Conservation (phyloP, 2,888 invertebrate genomes). For the Drosophila stalkeri region DNA sequence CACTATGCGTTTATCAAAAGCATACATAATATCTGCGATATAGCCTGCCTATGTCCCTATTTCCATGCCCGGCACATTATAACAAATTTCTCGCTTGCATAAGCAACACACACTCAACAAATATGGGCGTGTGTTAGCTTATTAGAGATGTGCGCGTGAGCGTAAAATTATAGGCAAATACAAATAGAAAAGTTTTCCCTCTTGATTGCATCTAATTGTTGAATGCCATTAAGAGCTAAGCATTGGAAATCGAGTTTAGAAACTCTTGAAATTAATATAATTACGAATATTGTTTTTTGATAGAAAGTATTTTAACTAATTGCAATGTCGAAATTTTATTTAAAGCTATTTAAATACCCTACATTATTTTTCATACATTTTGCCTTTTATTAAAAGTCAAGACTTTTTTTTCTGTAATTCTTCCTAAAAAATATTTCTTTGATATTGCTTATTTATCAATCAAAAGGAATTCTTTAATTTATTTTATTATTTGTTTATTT, state of each 20-base stretch:
- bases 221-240: not conserved
- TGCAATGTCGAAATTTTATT: no score
- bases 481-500: not conserved
- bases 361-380: not conserved
- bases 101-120: constrained; percentile 70
- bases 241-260: not conserved
- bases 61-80: constrained; percentile 66
- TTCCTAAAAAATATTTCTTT: no score
- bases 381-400: no score
- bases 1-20: constrained; percentile 80
- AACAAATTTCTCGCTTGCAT: constrained; percentile 82
- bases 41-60: constrained; percentile 15
- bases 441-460: no score
- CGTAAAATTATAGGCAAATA: constrained; percentile 21
- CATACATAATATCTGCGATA: constrained; percentile 67
- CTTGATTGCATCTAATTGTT: not conserved
- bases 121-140: constrained; percentile 42
- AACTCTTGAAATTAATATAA: not conserved
- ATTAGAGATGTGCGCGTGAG: constrained; percentile 55
- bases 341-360: no score
- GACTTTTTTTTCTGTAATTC: no score
- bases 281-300: not conserved
- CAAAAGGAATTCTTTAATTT: not conserved
- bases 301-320: not conserved
- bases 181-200: constrained; percentile 1